These are phyloP conservation scores for Diphyllodes magnificus DNA, from an alignment of 2,113 vertebrate species.

Conservation along the genomic window DNA sequence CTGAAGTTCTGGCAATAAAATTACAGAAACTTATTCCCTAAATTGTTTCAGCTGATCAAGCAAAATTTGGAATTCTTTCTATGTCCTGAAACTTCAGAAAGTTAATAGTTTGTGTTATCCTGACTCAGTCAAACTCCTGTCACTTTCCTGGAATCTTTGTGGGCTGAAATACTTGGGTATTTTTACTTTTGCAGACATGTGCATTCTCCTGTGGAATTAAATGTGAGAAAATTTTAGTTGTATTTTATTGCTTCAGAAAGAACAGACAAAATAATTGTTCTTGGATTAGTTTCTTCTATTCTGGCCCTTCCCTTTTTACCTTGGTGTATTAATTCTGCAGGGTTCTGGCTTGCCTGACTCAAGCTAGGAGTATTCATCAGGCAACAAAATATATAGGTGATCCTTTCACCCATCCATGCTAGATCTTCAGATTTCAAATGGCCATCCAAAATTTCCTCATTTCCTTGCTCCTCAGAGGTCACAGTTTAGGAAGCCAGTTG, in stretches of 20 bases:
- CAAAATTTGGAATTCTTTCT: slow-evolving; percentile 40
- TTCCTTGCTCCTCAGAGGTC: background rate
- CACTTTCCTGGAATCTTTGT: slow-evolving; percentile 47
- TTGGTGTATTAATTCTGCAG: background rate
- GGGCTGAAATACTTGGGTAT: slow-evolving; percentile 27
- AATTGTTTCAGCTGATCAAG: slow-evolving; percentile 54
- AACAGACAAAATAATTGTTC: background rate
- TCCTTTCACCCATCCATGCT: background rate
- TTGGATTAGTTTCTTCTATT: background rate
- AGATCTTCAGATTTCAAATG: background rate
- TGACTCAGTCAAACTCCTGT: slow-evolving; percentile 40
- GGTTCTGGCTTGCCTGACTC: background rate
- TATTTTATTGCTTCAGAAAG: slow-evolving; percentile 7
- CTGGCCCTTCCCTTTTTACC: background rate
- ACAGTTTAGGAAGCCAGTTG: background rate
- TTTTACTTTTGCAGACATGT: slow-evolving; percentile 44
- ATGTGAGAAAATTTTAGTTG: slow-evolving; percentile 19
- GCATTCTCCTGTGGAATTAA: background rate
- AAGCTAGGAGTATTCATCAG: background rate
- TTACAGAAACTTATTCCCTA: background rate
- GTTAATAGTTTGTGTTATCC: slow-evolving; percentile 36
- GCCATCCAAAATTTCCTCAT: background rate
- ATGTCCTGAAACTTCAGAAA: slow-evolving; percentile 25
- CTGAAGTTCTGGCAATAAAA: slow-evolving; percentile 14
- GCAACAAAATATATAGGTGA: background rate